phyloP scores from a whole-genome alignment of 2,797 vertebrate genomes.

The Bradypus variegatus region DNA sequence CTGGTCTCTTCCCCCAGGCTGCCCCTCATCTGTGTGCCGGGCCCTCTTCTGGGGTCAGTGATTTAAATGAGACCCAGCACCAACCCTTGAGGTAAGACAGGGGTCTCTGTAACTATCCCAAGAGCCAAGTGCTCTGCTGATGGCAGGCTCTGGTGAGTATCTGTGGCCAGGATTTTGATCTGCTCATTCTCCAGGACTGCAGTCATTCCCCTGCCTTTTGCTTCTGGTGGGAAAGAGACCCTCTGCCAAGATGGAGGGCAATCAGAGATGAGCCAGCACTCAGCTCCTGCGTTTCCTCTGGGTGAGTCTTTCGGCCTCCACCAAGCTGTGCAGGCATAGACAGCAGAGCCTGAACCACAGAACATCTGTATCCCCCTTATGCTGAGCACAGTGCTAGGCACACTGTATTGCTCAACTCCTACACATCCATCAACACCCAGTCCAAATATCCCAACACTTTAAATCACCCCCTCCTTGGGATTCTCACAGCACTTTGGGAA shows the following conservation, averaged over 20 bases:
- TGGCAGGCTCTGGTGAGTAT: not conserved
- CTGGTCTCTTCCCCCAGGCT: not conserved
- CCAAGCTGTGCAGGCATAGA: not conserved
- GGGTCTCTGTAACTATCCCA: not conserved
- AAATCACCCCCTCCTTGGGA: not conserved
- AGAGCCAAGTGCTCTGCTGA: not conserved
- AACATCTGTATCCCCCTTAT: not conserved
- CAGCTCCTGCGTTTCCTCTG: not conserved
- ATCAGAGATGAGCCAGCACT: not conserved
- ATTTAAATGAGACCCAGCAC: not conserved
- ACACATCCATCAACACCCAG: not conserved
- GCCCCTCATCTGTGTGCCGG: not conserved
- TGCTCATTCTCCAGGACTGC: not conserved
- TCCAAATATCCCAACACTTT: not conserved
- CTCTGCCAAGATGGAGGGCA: not conserved
- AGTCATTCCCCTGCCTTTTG: not conserved
- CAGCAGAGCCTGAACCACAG: not conserved
- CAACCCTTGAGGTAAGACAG: not conserved
- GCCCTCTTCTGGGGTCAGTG: not conserved
- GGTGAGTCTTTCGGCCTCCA: not conserved
- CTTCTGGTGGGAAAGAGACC: not conserved
- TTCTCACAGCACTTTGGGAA: not conserved
- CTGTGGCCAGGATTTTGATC: not conserved
- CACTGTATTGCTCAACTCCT: fast-evolving
- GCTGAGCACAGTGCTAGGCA: not conserved